Conservation (phyloP, 1,140 invertebrate genomes). For the Scaptomyza hsui region DNA sequence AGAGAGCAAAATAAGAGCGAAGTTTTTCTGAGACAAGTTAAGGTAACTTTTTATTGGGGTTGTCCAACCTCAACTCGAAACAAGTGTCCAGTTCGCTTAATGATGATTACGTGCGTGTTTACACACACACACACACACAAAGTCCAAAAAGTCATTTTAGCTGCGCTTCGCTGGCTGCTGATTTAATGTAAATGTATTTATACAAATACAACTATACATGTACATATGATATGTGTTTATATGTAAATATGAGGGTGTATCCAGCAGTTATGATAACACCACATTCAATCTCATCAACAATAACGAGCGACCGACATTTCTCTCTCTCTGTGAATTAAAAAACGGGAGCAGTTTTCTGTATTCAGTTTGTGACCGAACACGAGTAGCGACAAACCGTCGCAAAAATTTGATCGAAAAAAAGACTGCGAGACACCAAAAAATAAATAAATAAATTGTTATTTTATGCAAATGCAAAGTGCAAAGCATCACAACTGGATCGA, state of each 20-base stretch:
- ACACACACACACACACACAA: slow-evolving; percentile 46
- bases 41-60: not conserved
- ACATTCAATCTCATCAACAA: slow-evolving; percentile 30
- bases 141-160: slow-evolving; percentile 55
- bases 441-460: slow-evolving; percentile 50
- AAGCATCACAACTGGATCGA: slow-evolving; percentile 48
- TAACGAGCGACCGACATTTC: slow-evolving; percentile 18
- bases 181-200: slow-evolving; percentile 66
- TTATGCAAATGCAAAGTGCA: slow-evolving; percentile 68
- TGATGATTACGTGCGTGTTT: slow-evolving; percentile 62
- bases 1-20: too few species aligned
- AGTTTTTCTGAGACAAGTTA: too few species aligned
- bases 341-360: slow-evolving; percentile 15
- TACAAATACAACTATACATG: not conserved
- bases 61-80: not conserved
- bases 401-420: slow-evolving; percentile 12
- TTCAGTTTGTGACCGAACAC: slow-evolving; percentile 43
- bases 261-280: slow-evolving; percentile 33
- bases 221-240: not conserved
- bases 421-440: slow-evolving; percentile 16
- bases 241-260: slow-evolving; percentile 28
- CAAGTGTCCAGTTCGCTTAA: slow-evolving; percentile 11
- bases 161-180: slow-evolving; percentile 39
- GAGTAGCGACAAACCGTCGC: slow-evolving; percentile 19
- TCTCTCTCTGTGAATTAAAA: not conserved